These are phyloP conservation scores for Coleophora flavipennella DNA, from an alignment of 2,888 invertebrate species.

Conservation along the genomic window DNA sequence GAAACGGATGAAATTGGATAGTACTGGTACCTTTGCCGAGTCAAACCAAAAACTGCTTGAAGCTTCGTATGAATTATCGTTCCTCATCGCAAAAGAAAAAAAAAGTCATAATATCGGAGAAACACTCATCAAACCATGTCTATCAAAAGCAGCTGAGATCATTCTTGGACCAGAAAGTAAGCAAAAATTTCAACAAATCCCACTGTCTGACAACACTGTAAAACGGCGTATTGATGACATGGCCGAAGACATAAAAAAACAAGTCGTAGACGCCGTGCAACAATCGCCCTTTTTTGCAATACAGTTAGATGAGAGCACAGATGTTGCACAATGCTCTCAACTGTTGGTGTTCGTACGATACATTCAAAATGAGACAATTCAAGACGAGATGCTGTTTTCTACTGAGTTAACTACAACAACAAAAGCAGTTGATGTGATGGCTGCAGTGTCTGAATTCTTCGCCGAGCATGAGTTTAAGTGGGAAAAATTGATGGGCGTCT, in stretches of 20 bases:
- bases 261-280: slow-evolving; percentile 9
- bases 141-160: slow-evolving; percentile 16
- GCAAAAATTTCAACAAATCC: slow-evolving; percentile 16
- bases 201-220: slow-evolving; percentile 14
- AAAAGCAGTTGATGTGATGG: background rate
- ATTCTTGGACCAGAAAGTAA: slow-evolving; percentile 13
- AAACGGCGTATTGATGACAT: background rate
- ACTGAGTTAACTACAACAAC: background rate
- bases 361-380: slow-evolving; percentile 5
- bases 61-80: background rate
- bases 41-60: background rate
- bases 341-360: slow-evolving; percentile 18
- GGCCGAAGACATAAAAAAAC: background rate
- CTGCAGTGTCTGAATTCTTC: slow-evolving; percentile 2
- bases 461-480: slow-evolving; percentile 14
- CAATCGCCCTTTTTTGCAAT: slow-evolving; percentile 14
- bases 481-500: no score
- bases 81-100: slow-evolving; percentile 12
- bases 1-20: slow-evolving; percentile 1
- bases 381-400: background rate
- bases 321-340: slow-evolving; percentile 20
- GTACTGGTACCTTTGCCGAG: background rate
- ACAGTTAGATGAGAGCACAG: slow-evolving; percentile 19
- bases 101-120: slow-evolving; percentile 16
- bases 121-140: slow-evolving; percentile 15